Base-by-base conservation (phyloP, 2,113 vertebrate species). In the Coracopsis vasa region DNA sequence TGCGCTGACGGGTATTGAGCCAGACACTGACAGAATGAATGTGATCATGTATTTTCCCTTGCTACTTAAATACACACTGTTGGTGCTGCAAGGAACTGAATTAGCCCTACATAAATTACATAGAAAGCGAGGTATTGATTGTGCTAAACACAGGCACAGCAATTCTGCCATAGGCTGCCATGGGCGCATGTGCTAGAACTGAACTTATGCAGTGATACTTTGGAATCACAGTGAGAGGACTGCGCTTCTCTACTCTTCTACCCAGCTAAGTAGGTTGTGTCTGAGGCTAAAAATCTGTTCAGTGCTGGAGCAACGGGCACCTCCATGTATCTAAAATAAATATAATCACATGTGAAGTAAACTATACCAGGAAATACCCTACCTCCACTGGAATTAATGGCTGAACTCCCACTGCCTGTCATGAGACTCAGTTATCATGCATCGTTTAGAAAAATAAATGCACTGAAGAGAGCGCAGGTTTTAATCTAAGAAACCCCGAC, bases 291-390 rank as follows among this genome's bases (percentile, higher is more conserved):
- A 73, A 71, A 50, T 20, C 82, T 62, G 17, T 28, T 62, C 35
- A n/a, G 16, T 24, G 37, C 61, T 73, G 69, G 23, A 70, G 44
- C 61, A 92, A 84, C 11, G 64, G 56, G 56, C 69, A 81, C 2
- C 17, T 48, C 61, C 54, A 12, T 19, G 29, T 60, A 93, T 1
- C 84, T 90, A 88, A 81, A 85, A 78, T 19, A 81, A 86, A 88
- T 15, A 37, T 14, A 80, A 47, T 7, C 4, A 1, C 53, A 73
- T 1, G 5, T 53, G 28, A 93, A 81, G 35, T 33, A 54, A 96
- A 75, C 65, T 17, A 45, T n/a, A 75, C 41, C 47, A 71, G 77
- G 83, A 92, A 94, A 95, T 61, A 73, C 41, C 44, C 72, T 37
- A 23, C 0, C 0, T 50, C 75, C 78, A 35, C 47, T 56, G 39